These are phyloP conservation scores for Drosophila takahashii DNA, from an alignment of 1,140 invertebrate species.

Conservation along the genomic window DNA sequence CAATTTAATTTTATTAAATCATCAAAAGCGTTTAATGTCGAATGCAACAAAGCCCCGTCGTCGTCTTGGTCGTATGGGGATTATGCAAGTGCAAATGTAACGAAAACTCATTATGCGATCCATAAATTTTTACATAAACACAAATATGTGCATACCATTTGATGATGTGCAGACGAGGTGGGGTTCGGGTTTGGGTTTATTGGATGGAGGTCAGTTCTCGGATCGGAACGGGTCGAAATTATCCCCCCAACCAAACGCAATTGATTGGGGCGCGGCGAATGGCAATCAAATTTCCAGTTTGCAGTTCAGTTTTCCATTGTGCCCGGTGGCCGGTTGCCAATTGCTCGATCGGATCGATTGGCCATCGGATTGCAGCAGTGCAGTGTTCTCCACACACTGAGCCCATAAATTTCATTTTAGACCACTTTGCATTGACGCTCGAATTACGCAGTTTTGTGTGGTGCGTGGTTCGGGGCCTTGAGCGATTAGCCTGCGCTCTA, in stretches of 20 bases:
- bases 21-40: constrained; percentile 73
- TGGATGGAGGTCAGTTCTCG: constrained; percentile 32
- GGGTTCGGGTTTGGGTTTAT: background rate
- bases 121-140: constrained; percentile 48
- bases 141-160: constrained; percentile 41
- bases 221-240: constrained; percentile 14
- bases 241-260: constrained; percentile 10
- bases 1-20: constrained; percentile 82
- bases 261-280: constrained; percentile 17
- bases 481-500: constrained; percentile 29
- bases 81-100: constrained; percentile 63
- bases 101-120: constrained; percentile 53
- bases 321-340: constrained; percentile 43
- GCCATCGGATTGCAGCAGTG: constrained; percentile 27
- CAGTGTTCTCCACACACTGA: constrained; percentile 20
- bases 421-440: constrained; percentile 54
- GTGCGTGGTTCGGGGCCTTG: constrained; percentile 39
- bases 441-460: constrained; percentile 26
- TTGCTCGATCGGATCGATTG: constrained; percentile 42
- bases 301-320: constrained; percentile 24
- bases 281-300: constrained; percentile 21
- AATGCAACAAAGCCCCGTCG: constrained; percentile 56
- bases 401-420: constrained; percentile 47
- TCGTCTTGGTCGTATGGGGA: background rate
- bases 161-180: constrained; percentile 26